phyloP scores from a whole-genome alignment of 37 sponge, comb jelly and placozoan species.

The Spongilla lacustris region DNA sequence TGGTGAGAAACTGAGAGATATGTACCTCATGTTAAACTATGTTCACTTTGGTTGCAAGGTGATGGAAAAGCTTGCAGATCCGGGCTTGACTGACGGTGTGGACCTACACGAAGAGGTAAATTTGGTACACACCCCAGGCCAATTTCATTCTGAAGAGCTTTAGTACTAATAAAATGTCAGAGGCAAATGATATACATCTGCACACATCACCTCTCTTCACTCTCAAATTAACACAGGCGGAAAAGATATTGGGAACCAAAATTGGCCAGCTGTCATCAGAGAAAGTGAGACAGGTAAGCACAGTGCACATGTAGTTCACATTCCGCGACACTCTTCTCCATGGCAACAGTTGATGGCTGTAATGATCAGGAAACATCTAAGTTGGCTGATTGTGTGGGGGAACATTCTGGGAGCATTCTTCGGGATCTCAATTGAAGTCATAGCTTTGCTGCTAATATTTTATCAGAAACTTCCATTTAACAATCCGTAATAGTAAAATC shows the following conservation, averaged over 20 bases:
- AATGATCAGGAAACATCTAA: conserved; percentile 80
- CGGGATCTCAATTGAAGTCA: conserved; percentile 64
- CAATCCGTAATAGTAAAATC: background rate
- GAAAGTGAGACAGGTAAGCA: conserved; percentile 59
- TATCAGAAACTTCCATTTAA: background rate
- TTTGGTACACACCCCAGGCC: no score
- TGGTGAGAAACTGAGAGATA: conserved; percentile 26
- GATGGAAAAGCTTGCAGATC: conserved; percentile 29
- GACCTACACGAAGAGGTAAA: conserved; percentile 54
- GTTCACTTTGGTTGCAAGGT: conserved; percentile 4
- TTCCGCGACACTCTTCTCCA: background rate
- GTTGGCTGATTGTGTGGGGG: conserved; percentile 88
- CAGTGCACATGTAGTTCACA: background rate
- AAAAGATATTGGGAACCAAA: conserved; percentile 50
- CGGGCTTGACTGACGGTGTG: conserved; percentile 56
- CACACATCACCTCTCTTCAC: background rate
- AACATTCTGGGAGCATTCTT: conserved; percentile 69
- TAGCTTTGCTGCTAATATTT: conserved; percentile 38
- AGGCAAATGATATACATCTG: background rate
- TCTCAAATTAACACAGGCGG: conserved; percentile 25
- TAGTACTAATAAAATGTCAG: no score
- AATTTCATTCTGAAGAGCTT: no score
- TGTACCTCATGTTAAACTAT: no score
- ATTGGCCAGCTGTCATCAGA: conserved; percentile 33
- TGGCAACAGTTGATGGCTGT: conserved; percentile 63